phyloP scores from a whole-genome alignment of 1,140 invertebrate genomes.

The Dinothrombium tinctorium region DNA sequence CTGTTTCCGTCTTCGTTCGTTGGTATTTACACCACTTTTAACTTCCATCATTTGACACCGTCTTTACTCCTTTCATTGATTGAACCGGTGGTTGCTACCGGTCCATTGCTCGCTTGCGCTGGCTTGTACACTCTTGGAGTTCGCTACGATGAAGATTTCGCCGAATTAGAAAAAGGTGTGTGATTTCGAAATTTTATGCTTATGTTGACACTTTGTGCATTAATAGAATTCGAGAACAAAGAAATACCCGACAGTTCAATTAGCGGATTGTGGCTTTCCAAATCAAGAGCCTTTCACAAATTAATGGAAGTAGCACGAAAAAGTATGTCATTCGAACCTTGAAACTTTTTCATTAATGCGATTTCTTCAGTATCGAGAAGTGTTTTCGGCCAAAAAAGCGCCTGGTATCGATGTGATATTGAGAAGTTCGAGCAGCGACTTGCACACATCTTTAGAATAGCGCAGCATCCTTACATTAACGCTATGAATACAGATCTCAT shows the following conservation, averaged over 20 bases:
- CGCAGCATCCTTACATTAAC: neutral
- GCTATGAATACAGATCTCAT: neutral
- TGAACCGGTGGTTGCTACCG: neutral
- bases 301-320: too few species aligned
- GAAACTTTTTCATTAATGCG: neutral
- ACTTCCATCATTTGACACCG: neutral
- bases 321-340: neutral
- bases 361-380: neutral
- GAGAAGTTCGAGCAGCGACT: neutral
- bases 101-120: neutral
- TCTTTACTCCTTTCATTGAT: neutral
- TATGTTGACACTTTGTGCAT: too few species aligned
- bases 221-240: too few species aligned
- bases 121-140: neutral
- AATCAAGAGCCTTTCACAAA: too few species aligned
- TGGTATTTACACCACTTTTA: neutral
- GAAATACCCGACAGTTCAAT: too few species aligned
- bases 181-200: too few species aligned
- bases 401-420: neutral
- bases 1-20: neutral
- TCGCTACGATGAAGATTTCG: neutral
- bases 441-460: neutral
- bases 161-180: too few species aligned
- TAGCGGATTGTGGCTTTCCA: too few species aligned
- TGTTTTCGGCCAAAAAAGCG: neutral